Conservation (phyloP, 2,888 invertebrate genomes). For the Unio delphinus region DNA sequence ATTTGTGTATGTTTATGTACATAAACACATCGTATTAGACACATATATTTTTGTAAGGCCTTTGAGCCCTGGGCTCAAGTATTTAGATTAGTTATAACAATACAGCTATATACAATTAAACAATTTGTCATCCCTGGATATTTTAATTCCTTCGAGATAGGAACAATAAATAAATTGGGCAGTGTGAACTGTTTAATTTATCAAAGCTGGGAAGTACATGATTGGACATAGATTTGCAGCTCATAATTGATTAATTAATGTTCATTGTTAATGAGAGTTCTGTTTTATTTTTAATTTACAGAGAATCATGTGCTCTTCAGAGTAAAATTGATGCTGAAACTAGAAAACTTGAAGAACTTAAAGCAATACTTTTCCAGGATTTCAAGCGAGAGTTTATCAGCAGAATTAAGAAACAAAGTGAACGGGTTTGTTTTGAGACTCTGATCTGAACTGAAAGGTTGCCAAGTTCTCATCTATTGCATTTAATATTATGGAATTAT, state of each 20-base stretch:
- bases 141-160: no score
- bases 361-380: constrained; percentile 94
- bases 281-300: constrained; percentile 17
- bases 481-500: neutral
- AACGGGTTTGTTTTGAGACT: constrained; percentile 68
- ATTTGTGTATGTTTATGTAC: no score
- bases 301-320: constrained; percentile 87
- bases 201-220: no score
- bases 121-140: no score
- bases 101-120: no score
- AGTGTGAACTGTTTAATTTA: no score
- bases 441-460: neutral
- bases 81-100: no score
- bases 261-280: neutral
- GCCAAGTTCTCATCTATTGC: neutral
- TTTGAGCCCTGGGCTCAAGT: no score
- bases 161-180: no score
- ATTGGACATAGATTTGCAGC: no score
- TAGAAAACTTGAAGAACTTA: constrained; percentile 90
- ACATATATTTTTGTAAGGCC: no score
- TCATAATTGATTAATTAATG: neutral
- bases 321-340: constrained; percentile 93
- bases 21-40: no score
- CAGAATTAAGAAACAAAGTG: constrained; percentile 87
- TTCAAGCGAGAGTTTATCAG: constrained; percentile 95